Evolutionary conservation across 64 coral and sea anemone genomes (phyloP).

Genomic region (Actinia tenebrosa): DNA sequence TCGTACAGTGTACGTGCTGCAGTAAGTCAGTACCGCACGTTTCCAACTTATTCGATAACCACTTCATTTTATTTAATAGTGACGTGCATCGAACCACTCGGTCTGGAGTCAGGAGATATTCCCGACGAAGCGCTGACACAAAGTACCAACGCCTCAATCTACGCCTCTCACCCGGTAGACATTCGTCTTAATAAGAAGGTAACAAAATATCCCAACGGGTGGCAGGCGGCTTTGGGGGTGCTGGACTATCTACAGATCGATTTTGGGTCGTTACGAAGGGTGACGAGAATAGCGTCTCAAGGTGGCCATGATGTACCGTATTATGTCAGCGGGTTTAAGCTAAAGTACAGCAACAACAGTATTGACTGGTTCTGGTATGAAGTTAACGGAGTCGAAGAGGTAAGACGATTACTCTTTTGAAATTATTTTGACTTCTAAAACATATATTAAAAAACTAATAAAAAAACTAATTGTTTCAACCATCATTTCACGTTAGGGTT

Average conservation of each 20-base stretch:
- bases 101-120: slow-evolving; percentile 75
- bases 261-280: slow-evolving; percentile 49
- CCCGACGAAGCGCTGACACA: slow-evolving; percentile 57
- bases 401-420: too few relatives aligned
- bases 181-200: slow-evolving; percentile 63
- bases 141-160: neutral
- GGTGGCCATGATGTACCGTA: slow-evolving; percentile 28
- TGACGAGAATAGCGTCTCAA: slow-evolving; percentile 62
- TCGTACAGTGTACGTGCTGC: too few relatives aligned
- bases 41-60: too few relatives aligned
- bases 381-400: neutral
- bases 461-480: too few relatives aligned
- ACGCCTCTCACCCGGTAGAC: slow-evolving; percentile 7
- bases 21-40: too few relatives aligned
- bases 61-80: neutral
- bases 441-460: too few relatives aligned
- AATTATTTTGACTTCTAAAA: too few relatives aligned
- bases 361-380: slow-evolving; percentile 63
- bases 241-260: slow-evolving; percentile 71
- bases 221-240: slow-evolving; percentile 27
- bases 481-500: too few relatives aligned
- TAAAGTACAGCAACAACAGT: slow-evolving; percentile 76
- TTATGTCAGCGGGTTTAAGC: slow-evolving; percentile 29
- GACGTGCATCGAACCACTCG: slow-evolving; percentile 67
- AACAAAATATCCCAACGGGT: slow-evolving; percentile 29